Evolutionary conservation across 2,113 vertebrate species (phyloP).

Genomic region (Otus sunia): DNA sequence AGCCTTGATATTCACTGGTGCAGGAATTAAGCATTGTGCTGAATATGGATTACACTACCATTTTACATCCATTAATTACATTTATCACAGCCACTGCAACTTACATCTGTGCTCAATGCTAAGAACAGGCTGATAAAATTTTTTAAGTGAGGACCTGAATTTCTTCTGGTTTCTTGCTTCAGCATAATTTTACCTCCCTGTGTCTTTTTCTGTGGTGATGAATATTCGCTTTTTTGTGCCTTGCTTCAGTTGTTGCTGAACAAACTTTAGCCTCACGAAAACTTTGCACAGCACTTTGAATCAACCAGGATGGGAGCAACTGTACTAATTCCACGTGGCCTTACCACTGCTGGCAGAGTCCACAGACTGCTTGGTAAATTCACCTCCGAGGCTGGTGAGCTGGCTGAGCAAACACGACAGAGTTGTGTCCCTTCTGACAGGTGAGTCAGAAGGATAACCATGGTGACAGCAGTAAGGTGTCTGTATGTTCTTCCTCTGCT

Average conservation of each 20-base stretch:
- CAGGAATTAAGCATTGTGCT: neutral
- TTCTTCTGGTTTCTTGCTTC: neutral
- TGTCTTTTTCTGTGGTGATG: neutral
- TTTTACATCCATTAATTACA: neutral
- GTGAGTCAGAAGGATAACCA: neutral
- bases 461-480: neutral
- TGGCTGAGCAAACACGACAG: neutral
- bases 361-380: neutral
- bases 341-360: neutral
- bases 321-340: neutral
- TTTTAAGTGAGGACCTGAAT: neutral
- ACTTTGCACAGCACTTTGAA: neutral
- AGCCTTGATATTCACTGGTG: neutral
- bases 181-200: neutral
- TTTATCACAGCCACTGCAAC: neutral
- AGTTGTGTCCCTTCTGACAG: slow-evolving; percentile 16
- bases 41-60: rapidly evolving
- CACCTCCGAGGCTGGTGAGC: neutral
- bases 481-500: neutral
- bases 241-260: neutral
- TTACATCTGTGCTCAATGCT: neutral
- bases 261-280: neutral
- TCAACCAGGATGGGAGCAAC: rapidly evolving
- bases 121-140: neutral
- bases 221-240: neutral